These are phyloP conservation scores for Choloepus hoffmanni DNA, from an alignment of 2,113 vertebrate genomes.

Conservation along the genomic window DNA sequence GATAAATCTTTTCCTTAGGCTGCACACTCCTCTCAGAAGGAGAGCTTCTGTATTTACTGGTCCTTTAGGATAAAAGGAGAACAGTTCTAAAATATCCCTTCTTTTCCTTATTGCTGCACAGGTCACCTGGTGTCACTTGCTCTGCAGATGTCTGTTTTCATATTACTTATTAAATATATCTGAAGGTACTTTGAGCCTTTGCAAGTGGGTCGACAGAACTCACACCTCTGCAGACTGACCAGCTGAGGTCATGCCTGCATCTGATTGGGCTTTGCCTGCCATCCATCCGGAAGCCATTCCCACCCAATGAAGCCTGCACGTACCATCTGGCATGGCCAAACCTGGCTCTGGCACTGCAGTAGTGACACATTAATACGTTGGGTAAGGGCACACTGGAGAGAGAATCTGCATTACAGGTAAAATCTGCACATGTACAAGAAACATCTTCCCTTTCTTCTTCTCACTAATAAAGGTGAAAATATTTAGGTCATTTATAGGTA, in stretches of 20 bases:
- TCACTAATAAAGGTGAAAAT: slow-evolving; percentile 32
- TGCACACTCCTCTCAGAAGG: background rate
- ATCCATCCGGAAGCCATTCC: background rate
- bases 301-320: background rate
- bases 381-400: background rate
- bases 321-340: background rate
- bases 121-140: background rate
- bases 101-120: background rate
- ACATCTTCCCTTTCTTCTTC: background rate
- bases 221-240: background rate
- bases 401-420: background rate
- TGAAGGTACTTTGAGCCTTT: background rate
- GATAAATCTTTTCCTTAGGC: background rate
- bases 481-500: background rate
- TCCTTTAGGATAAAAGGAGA: background rate
- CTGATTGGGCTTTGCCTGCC: background rate
- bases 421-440: background rate
- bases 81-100: background rate
- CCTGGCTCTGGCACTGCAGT: background rate
- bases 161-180: background rate
- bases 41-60: background rate
- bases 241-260: background rate
- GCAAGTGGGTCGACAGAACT: background rate
- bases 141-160: background rate
- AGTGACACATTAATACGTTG: background rate